A percentile compares a stretch with the other conserved stretches of the same genome.
Conservation (phyloP, 1,140 invertebrate genomes). For the Temnothorax curvispinosus region DNA sequence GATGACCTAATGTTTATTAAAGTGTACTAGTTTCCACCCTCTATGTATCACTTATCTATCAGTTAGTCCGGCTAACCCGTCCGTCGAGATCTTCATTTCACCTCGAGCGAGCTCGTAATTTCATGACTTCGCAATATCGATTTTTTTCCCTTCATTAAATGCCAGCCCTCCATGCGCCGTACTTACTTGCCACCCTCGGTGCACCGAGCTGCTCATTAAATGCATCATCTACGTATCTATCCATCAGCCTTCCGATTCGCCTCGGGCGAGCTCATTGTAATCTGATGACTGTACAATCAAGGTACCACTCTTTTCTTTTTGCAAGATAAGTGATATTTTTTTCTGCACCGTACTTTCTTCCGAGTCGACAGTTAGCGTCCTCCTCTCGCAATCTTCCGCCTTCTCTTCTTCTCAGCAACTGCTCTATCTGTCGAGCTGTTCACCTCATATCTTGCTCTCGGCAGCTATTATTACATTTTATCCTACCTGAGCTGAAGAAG, state of each 20-base stretch:
- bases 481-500: neutral
- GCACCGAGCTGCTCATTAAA: conserved; percentile 14
- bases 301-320: neutral
- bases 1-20: neutral
- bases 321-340: neutral
- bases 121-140: neutral
- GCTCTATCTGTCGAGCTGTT: neutral
- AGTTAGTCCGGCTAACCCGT: neutral
- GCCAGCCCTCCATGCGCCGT: neutral
- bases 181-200: neutral
- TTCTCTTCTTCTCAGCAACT: neutral
- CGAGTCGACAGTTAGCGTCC: neutral
- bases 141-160: conserved; percentile 13
- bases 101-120: conserved; percentile 21
- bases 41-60: neutral
- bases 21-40: conserved; percentile 1
- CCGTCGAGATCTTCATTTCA: conserved; percentile 14
- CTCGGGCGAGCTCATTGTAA: neutral
- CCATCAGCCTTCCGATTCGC: conserved; percentile 1
- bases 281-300: neutral
- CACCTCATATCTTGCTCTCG: neutral
- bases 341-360: neutral
- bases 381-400: neutral
- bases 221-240: neutral
- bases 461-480: neutral